Base-by-base conservation (phyloP, 2,888 invertebrate species). In the Pristionchus fissidentatus region DNA sequence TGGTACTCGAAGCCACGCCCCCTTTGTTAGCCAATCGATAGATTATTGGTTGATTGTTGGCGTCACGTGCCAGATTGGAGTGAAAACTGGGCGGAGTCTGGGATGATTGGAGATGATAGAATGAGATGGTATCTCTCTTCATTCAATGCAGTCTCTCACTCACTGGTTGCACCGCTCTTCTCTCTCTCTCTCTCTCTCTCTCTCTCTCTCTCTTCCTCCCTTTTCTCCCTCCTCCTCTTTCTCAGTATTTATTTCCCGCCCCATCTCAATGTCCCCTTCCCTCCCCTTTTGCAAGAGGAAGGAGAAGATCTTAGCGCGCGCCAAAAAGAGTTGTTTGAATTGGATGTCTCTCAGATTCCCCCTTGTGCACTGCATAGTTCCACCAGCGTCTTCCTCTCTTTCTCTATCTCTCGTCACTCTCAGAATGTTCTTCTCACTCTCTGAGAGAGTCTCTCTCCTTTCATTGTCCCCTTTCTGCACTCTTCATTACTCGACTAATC, bases 41-140 rank as follows among this genome's bases (percentile, higher is more conserved):
- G 19, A 19, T 66, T n/a, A 66, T 62, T 41, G 66, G 38, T 38
- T 38, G 66, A 66, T 62, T 62, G 62, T 29, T 62, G 35, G 66
- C 35, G 66, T 66, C 66, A 66, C 66, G 66, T 66, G 66, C 29
- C 66, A 66, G 62, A 62, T 38, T 66, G 32, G 62, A 62, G 62
- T 13, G 32, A 35, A 38, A 66, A 66, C 22, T 15, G 66, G 66
- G 66, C 66, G 66, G 66, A 66, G 66, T 22, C 38, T 57, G 38
- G 66, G n/a, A n/a, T 66, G 66, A 66, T 66, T 66, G 22, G 66
- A 66, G 66, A 66, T 38, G 66, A 66, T 66, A 41, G 66, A 66
- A 38, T 35, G 66, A 66, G 66, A n/a, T n/a, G n/a, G n/a, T n/a
- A n/a, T n/a, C n/a, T n/a, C n/a, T n/a, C n/a, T n/a, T n/a, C n/a